Evolutionary conservation across 2,113 vertebrate species (phyloP).

Genomic region (Hystrix cristata): DNA sequence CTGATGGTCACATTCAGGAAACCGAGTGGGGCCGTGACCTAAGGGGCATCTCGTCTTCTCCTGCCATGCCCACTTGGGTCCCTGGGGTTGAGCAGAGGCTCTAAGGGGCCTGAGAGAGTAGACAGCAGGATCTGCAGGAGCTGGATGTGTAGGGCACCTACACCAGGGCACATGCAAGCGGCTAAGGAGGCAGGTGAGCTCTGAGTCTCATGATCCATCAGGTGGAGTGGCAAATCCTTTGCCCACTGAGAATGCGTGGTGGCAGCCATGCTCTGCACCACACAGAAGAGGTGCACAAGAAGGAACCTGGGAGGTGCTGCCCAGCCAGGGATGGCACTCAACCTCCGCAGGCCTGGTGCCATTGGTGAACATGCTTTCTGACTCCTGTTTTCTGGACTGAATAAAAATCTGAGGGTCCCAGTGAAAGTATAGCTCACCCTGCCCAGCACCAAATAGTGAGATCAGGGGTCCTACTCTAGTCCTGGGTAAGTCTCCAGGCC

Average conservation of each 20-base stretch:
- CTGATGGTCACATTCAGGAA: background rate
- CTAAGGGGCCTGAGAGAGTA: background rate
- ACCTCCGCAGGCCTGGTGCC: background rate
- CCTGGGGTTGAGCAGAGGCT: background rate
- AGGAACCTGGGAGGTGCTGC: background rate
- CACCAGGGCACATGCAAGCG: rapidly evolving
- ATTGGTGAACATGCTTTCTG: rapidly evolving
- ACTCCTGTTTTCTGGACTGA: background rate
- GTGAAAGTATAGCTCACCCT: background rate
- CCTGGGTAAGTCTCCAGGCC: rapidly evolving
- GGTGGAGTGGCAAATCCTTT: background rate
- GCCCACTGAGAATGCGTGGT: background rate
- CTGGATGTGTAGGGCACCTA: background rate
- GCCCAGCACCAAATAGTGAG: background rate
- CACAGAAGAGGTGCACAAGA: background rate
- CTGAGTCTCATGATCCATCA: background rate
- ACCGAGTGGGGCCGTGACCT: background rate
- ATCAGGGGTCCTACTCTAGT: background rate
- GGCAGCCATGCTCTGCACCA: background rate
- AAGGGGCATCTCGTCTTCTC: background rate
- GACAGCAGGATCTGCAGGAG: background rate
- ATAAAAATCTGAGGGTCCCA: background rate
- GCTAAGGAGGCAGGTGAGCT: too few relatives aligned
- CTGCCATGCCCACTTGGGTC: background rate
- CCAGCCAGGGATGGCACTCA: background rate